Evolutionary conservation across 2,888 invertebrate genomes (phyloP).

Genomic region (Lordiphosa andalusiaca): DNA sequence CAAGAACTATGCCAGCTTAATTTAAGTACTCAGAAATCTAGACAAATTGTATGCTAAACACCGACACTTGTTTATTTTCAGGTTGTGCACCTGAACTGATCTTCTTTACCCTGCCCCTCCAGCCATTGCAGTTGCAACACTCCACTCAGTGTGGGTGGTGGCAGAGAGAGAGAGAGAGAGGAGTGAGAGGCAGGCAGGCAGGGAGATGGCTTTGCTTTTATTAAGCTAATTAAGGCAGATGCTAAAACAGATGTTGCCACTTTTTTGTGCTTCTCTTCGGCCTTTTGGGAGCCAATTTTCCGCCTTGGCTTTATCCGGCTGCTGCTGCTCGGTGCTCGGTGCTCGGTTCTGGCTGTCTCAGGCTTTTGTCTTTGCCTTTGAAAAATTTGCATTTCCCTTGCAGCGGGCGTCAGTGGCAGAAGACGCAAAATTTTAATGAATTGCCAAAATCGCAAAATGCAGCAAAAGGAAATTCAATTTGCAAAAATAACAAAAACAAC

Average conservation of each 20-base stretch:
- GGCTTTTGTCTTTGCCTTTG: conserved; percentile 30
- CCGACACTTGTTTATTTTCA: no score
- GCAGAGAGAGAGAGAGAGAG: no score
- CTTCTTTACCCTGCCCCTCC: no score
- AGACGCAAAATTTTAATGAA: conserved; percentile 56
- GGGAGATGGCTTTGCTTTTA: no score
- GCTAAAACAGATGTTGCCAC: conserved; percentile 24
- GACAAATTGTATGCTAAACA: no score
- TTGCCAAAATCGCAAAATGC: conserved; percentile 60
- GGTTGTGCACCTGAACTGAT: no score
- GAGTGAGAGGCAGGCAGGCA: no score
- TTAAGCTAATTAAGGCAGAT: conserved; percentile 8
- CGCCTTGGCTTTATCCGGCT: conserved; percentile 24
- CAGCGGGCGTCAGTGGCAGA: conserved; percentile 6
- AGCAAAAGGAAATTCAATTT: conserved; percentile 64
- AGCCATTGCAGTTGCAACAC: no score
- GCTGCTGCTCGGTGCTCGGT: not conserved
- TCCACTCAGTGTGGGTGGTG: no score
- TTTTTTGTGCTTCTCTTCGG: conserved; percentile 7
- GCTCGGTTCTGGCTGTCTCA: conserved; percentile 2
- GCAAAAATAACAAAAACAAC: conserved; percentile 52
- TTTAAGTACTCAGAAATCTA: no score
- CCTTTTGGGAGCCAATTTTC: conserved; percentile 24
- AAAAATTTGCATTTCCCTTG: conserved; percentile 52
- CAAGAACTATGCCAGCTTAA: no score